These are phyloP conservation scores for Limnephilus marmoratus DNA, from an alignment of 2,888 invertebrate species.

Conservation along the genomic window DNA sequence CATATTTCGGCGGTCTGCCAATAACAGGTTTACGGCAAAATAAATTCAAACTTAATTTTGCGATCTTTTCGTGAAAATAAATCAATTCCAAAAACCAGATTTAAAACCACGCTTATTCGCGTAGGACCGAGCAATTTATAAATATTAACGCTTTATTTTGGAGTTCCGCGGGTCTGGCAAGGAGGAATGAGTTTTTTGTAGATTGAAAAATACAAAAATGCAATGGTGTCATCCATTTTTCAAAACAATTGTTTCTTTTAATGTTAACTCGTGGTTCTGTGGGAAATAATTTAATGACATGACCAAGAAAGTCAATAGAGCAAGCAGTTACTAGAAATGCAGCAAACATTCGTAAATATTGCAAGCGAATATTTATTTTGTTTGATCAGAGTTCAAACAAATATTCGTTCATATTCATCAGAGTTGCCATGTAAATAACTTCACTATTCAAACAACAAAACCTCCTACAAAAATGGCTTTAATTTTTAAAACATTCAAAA, in stretches of 20 bases:
- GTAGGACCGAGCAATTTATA: neutral
- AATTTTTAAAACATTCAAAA: too few species aligned
- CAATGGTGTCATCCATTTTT: too few species aligned
- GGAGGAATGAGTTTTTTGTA: neutral
- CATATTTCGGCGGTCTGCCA: neutral
- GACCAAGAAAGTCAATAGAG: neutral
- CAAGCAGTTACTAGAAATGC: neutral
- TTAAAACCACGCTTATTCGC: neutral
- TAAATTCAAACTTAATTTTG: neutral
- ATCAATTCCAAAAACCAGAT: slow-evolving; percentile 2
- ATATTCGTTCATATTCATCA: too few species aligned
- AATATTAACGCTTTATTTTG: neutral
- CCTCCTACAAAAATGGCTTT: too few species aligned
- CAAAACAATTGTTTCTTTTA: too few species aligned
- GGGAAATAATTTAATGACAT: neutral
- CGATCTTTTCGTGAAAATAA: neutral
- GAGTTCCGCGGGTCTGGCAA: neutral
- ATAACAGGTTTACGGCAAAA: neutral
- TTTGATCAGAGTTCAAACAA: too few species aligned
- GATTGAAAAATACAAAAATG: neutral
- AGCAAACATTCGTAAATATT: too few species aligned
- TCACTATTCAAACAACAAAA: too few species aligned
- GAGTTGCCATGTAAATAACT: too few species aligned
- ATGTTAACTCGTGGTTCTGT: too few species aligned
- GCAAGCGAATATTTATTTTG: too few species aligned